Evolutionary conservation across 2,113 vertebrate genomes (phyloP), one percentile per base, ranked within the genome.

Genomic region (Siniperca knerii): DNA sequence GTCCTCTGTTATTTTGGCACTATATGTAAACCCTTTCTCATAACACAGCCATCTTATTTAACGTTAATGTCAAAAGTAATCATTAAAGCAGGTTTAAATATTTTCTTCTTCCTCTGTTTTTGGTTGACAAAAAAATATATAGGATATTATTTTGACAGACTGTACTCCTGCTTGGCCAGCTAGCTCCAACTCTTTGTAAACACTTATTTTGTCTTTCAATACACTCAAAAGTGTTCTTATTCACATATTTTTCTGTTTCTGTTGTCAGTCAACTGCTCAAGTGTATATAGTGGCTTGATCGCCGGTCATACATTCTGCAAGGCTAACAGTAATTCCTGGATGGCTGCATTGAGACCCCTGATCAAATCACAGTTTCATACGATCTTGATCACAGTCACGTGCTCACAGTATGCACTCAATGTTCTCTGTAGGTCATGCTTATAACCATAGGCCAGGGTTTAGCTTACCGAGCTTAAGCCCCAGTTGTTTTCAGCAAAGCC

Each of bases 331-430:
- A 60, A 76, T 61, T 67, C 81, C 25, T 40, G 58, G 25, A 62
- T 66, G 68, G 67, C 78, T 75, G 37, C 61, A 62, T 42, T 70
- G 42, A 70, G 46, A 57, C 15, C 40, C 64, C 52, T 12, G 13
- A 67, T 77, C 74, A 75, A 70, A 86, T 78, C 52, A 40, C 42
- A 44, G 21, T 67, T 25, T 67, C 37, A 40, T 61, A 52, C 55
- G 4, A 23, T 70, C 8, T 8, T 40, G 46, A 67, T 89, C 20
- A 33, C 15, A 48, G 35, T 75, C 42, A 10, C 12, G 54, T 79
- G 37, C 74, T 82, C 62, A 61, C 60, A 42, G 46, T 29, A 40
- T 57, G 33, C 29, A 10, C 25, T 54, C 25, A 35, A n/a, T 65
- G 25, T 66, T 83, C 20, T 68, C 80, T 81, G 50, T 7, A 70